A percentile compares a stretch with the other conserved stretches of the same genome.
Conservation (phyloP, 2,888 invertebrate genomes). For the Antheraea assamensis region DNA sequence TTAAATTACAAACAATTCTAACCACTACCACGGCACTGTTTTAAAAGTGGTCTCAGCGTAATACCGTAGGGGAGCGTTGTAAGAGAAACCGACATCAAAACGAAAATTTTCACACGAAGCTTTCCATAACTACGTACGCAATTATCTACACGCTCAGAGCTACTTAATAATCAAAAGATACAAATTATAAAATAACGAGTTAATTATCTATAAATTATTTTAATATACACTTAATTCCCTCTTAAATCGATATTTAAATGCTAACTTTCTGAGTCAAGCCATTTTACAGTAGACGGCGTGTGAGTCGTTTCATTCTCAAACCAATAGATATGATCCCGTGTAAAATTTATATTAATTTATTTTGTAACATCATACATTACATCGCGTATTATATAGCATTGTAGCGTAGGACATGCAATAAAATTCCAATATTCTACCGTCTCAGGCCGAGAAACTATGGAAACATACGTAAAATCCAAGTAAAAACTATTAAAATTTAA, state of each 20-base stretch:
- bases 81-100: conserved; percentile 7
- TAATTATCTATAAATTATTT: background rate
- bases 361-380: too few relatives aligned
- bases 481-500: conserved; percentile 33
- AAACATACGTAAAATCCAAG: conserved; percentile 28
- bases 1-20: conserved; percentile 36
- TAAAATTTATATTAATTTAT: too few relatives aligned
- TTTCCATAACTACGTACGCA: background rate
- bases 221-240: background rate
- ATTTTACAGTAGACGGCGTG: background rate
- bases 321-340: too few relatives aligned
- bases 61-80: conserved; percentile 23
- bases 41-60: conserved; percentile 20
- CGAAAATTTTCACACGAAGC: background rate
- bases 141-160: conserved; percentile 5
- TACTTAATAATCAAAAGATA: background rate
- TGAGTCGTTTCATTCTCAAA: too few relatives aligned
- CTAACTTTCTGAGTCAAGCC: background rate
- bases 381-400: too few relatives aligned
- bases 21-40: conserved; percentile 23
- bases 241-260: background rate
- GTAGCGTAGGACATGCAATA: background rate
- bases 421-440: background rate
- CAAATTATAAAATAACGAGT: background rate
- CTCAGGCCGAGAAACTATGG: background rate